Evolutionary conservation across 2,797 vertebrate genomes (phyloP).

Genomic region (Enteromius thamalakanensis): DNA sequence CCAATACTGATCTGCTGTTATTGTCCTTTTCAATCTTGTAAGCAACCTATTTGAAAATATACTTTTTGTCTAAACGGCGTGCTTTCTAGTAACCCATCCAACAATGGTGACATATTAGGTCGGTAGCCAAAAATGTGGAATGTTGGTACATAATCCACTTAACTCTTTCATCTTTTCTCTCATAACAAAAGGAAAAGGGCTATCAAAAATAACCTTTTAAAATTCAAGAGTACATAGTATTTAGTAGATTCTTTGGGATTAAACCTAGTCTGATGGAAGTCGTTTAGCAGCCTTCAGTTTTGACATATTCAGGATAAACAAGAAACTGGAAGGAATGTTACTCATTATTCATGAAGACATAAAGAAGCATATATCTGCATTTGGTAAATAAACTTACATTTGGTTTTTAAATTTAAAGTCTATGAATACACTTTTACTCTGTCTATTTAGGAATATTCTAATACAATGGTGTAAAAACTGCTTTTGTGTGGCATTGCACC

Average conservation of each 20-base stretch:
- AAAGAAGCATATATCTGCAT: neutral
- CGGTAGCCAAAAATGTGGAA: neutral
- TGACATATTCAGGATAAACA: neutral
- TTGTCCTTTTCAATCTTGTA: neutral
- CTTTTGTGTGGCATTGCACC: conserved; percentile 8
- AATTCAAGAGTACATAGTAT: neutral
- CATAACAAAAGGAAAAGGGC: neutral
- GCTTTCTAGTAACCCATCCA: neutral
- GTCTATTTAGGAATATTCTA: neutral
- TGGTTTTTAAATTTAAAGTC: conserved; percentile 11
- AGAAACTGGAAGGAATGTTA: neutral
- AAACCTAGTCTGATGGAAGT: neutral
- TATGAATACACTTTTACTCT: conserved; percentile 15
- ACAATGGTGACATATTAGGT: neutral
- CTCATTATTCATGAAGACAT: conserved; percentile 11
- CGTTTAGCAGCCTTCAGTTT: neutral
- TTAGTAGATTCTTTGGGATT: neutral
- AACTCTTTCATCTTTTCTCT: neutral
- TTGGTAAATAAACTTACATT: conserved; percentile 6
- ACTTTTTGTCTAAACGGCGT: neutral
- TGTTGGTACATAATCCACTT: neutral
- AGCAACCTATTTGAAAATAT: neutral
- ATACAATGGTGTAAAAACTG: neutral
- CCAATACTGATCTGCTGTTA: neutral
- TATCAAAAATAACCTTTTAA: neutral